Evolutionary conservation across 2,888 invertebrate species (phyloP), one percentile per base, ranked within the genome.

Genomic region (Carpatolechia fugitivella): DNA sequence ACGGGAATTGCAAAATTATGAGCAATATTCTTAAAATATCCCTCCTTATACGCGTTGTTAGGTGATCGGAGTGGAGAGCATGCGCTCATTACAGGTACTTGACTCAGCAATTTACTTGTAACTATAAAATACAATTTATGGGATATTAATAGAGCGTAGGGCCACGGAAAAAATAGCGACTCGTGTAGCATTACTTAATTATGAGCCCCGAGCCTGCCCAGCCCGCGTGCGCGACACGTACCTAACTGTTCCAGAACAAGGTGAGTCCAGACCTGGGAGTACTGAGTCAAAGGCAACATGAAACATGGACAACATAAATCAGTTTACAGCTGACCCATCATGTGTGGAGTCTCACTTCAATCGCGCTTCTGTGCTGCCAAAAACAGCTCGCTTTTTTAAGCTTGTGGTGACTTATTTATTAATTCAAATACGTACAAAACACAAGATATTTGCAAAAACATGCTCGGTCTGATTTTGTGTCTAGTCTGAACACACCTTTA

Each of bases 71-170:
- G 68, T 61, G 62, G 62, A 66, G 62, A 60, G 60, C 58, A 60
- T 60, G 60, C 62, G 69, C 74, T 75, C 69, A 78, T 75, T 78
- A 76, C 66, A 73, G 74, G 78, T 82, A 78, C 81, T 80, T 77
- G 78, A 78, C 73, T 78, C 70, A 73, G 75, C 76, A 81, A 82
- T 82, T 82, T 82, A 80, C 80, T 76, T 80, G 77, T 74, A 73
- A 76, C 68, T 72, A 73, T 75, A 71, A 72, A 78, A 67, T 68
- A 72, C 72, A 78, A 80, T 82, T 82, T 82, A 82, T 78, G 72
- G 60, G 71, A 72, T 82, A 80, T 82, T 81, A 81, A 82, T 83
- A 84, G 80, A 76, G 71, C 64, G 70, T 65, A 70, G 68, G 74
- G 72, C 68, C 66, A 62, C 60, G 70, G 74, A 76, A 75, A 79